Evolutionary conservation across 2,797 vertebrate genomes (phyloP), one percentile per base, ranked within the genome.

Genomic region (Limosa lapponica): DNA sequence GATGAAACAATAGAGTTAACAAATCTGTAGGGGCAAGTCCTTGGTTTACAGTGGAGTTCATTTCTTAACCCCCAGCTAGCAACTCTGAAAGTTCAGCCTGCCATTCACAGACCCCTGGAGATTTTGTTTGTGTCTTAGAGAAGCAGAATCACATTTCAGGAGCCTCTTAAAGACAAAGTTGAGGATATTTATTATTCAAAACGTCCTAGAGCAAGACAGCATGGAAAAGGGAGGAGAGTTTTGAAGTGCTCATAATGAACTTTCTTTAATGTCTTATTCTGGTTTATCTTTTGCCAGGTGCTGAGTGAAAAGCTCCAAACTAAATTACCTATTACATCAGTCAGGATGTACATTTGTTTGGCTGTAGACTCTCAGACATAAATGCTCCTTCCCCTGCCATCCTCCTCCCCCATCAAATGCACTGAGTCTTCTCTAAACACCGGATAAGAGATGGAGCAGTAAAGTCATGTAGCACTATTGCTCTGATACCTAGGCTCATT

Each of bases 271-370:
- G 37, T 71, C 34, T 94, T 91, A n/a, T n/a, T 82, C 62, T 52
- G 52, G 20, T 91, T 95, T 94, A 90, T 95, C 82, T 94, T 89
- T 91, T 64, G 48, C 14, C 84, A 94, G 72, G 93, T 96, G 84
- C 92, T 88, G 67, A 95, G 69, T 95, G 97, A 97, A 97, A 97
- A 90, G 65, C 54, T 96, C 75, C 64, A 89, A 93, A 58, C 37
- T 89, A 86, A 97, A 96, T 91, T 83, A 92, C 90, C 64, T 91
- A 96, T 97, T 96, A 96, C 95, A 96, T 91, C 46, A 94, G 91
- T 79, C 48, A 64, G 91, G 71, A 86, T 73, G 39, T 87, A 84
- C 87, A 5, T 84, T 86, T 61, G 59, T 84, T 90, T 84, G 72
- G 48, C 86, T 51, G 57, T 41, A 37, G 88, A 48, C 23, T 55